These are phyloP conservation scores for Drosophila chauvacae DNA, from an alignment of 1,140 invertebrate species.

Conservation along the genomic window DNA sequence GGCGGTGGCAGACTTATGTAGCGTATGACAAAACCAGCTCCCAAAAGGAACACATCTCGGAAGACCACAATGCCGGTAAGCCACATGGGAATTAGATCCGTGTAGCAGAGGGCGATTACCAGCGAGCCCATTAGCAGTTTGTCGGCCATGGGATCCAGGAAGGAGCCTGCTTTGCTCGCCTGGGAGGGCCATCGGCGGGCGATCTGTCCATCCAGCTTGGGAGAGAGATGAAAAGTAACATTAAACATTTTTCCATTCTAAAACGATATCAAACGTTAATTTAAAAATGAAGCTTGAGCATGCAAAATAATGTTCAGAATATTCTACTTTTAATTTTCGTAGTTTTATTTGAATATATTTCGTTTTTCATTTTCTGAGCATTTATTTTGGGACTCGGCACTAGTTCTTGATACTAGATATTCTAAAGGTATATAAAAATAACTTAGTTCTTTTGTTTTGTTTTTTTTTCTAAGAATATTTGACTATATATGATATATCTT, in stretches of 20 bases:
- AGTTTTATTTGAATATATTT: background rate
- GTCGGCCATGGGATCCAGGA: conserved; percentile 99
- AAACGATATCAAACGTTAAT: background rate
- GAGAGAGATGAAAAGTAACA: conserved; percentile 28
- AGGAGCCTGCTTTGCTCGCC: conserved; percentile 95
- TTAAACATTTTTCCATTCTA: too few species aligned
- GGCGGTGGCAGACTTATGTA: conserved; percentile 95
- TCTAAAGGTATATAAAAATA: background rate
- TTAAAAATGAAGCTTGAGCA: background rate
- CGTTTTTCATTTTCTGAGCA: background rate
- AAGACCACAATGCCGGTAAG: conserved; percentile 93
- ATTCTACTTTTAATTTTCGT: background rate
- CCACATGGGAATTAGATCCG: conserved; percentile 92
- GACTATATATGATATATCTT: conserved; percentile 66
- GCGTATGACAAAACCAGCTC: conserved; percentile 94
- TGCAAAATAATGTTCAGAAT: background rate
- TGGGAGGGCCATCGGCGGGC: conserved; percentile 96
- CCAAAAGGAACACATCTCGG: conserved; percentile 93
- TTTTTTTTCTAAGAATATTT: background rate
- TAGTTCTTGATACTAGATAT: background rate
- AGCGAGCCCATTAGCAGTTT: conserved; percentile 96
- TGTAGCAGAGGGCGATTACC: conserved; percentile 94
- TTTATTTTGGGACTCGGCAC: background rate
- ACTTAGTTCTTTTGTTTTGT: background rate
- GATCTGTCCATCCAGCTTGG: conserved; percentile 97